phyloP scores from a whole-genome alignment of 2,888 invertebrate species.

The Caprella mutica region DNA sequence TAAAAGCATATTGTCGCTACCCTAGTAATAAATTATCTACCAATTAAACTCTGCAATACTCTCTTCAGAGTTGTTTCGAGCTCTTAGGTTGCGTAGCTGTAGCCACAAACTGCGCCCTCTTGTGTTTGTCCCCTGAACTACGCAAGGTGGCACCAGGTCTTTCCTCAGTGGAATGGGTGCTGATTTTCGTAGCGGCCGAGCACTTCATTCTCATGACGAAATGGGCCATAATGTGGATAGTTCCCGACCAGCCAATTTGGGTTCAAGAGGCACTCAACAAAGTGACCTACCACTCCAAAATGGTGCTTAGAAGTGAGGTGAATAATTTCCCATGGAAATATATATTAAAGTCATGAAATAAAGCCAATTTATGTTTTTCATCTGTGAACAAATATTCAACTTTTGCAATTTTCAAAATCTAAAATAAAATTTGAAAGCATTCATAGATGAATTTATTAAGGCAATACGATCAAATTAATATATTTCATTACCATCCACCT shows the following conservation, averaged over 20 bases:
- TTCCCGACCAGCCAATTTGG: conserved; percentile 30
- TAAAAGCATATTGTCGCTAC: too few species aligned
- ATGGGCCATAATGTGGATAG: conserved; percentile 22
- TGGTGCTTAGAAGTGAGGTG: conserved; percentile 31
- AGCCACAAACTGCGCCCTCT: conserved; percentile 61
- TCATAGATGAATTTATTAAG: too few species aligned
- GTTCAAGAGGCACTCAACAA: conserved; percentile 30
- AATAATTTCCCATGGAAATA: too few species aligned
- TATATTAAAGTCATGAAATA: too few species aligned
- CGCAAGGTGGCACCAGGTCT: conserved; percentile 43
- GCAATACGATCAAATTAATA: too few species aligned
- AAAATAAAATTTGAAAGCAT: too few species aligned
- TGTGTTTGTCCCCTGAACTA: conserved; percentile 56
- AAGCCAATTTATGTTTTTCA: too few species aligned
- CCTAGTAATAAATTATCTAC: too few species aligned
- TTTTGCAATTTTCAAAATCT: too few species aligned
- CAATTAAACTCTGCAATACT: too few species aligned
- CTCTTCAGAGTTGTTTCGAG: conserved; percentile 51
- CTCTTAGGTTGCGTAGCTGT: conserved; percentile 56
- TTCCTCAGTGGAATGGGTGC: conserved; percentile 46
- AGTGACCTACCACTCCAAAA: conserved; percentile 26
- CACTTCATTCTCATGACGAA: conserved; percentile 28
- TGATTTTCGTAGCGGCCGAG: conserved; percentile 48
- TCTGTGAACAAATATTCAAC: too few species aligned
- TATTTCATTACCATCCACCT: too few species aligned